Conservation (phyloP, 2,113 vertebrate species). For the Naja naja region DNA sequence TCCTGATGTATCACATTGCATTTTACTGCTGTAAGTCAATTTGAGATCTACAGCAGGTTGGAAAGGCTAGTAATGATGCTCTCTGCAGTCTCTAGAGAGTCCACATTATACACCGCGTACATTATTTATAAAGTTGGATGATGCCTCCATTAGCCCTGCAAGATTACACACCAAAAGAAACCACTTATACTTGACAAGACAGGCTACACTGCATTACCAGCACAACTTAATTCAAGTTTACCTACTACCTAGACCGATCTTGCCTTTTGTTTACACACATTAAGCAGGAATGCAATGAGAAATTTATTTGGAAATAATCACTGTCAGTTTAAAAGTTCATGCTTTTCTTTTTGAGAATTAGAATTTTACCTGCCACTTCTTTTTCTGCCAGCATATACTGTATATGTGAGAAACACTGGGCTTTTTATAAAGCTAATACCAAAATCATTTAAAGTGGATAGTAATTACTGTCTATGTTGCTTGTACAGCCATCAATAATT, state of each 20-base stretch:
- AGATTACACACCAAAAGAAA: conserved; percentile 49
- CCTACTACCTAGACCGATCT: conserved; percentile 20
- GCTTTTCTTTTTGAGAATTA: not conserved
- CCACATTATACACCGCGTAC: conserved; percentile 95
- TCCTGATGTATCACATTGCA: conserved; percentile 97
- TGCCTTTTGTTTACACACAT: conserved; percentile 26
- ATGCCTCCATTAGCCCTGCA: conserved; percentile 92
- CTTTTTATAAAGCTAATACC: not conserved
- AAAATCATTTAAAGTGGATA: not conserved
- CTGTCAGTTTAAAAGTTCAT: not conserved
- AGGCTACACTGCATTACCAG: conserved; percentile 42
- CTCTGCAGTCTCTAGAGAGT: conserved; percentile 84
- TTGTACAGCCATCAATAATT: not conserved
- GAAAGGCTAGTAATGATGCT: conserved; percentile 98
- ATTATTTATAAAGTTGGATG: conserved; percentile 99
- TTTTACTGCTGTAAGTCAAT: conserved; percentile 99
- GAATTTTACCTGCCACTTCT: not conserved
- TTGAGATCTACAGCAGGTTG: conserved; percentile 92
- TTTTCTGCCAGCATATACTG: not conserved
- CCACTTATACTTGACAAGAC: conserved; percentile 56
- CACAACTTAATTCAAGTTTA: conserved; percentile 34
- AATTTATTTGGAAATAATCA: conserved; percentile 12
- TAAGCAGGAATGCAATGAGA: conserved; percentile 17
- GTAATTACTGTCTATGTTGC: not conserved
- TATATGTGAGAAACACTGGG: not conserved